phyloP scores from a whole-genome alignment of 2,888 invertebrate genomes.

The Sepioteuthis lessoniana region DNA sequence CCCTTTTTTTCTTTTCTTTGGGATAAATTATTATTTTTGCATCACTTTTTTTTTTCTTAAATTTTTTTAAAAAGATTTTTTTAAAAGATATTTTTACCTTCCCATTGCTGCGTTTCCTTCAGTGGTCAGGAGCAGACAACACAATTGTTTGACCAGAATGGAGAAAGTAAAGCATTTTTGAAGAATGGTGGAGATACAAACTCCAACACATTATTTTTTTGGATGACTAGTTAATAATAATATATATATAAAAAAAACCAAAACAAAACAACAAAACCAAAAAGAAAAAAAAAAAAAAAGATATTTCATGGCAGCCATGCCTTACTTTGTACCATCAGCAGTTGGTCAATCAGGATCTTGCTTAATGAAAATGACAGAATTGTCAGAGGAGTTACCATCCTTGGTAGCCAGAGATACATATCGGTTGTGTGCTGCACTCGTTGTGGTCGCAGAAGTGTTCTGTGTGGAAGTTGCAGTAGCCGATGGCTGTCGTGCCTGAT shows the following conservation, averaged over 20 bases:
- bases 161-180: background rate
- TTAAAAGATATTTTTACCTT: no score
- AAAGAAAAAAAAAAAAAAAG: background rate
- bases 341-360: conserved; percentile 46
- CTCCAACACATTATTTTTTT: background rate
- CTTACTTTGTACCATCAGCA: background rate
- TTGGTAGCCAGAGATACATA: background rate
- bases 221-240: background rate
- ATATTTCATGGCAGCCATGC: background rate
- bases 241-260: no score
- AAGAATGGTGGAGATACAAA: background rate
- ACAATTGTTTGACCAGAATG: background rate
- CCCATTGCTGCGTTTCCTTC: background rate
- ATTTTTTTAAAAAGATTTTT: background rate
- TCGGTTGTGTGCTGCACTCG: background rate
- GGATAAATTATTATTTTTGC: background rate
- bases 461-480: background rate
- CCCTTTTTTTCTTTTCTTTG: background rate
- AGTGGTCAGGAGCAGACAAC: background rate
- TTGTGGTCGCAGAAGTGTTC: background rate
- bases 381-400: background rate
- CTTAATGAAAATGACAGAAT: conserved; percentile 48
- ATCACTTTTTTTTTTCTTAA: background rate
- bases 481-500: background rate
- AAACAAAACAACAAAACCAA: background rate